These are phyloP conservation scores for Pararge aegeria DNA, from an alignment of 1,140 invertebrate species.

Conservation along the genomic window DNA sequence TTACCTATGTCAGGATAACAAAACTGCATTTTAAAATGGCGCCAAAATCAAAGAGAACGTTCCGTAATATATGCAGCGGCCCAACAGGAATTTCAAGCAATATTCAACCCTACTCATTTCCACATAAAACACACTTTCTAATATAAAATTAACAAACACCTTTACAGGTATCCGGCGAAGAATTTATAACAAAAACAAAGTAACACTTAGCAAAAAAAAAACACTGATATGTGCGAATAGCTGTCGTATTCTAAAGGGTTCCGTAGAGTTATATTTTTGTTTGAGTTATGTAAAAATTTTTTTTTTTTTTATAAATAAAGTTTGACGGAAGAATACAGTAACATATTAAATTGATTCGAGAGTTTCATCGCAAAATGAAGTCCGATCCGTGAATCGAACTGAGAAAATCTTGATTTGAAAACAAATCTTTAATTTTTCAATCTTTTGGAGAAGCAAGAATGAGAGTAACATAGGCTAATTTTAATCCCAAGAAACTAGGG, in stretches of 20 bases:
- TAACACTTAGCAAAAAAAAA: slow-evolving; percentile 45
- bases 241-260: neutral
- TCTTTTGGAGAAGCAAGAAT: no score
- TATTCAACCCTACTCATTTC: slow-evolving; percentile 36
- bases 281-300: no score
- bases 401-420: no score
- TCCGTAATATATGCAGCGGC: slow-evolving; percentile 12
- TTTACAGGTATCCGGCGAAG: slow-evolving; percentile 43
- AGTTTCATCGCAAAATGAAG: no score
- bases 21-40: slow-evolving; percentile 17
- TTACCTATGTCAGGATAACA: neutral
- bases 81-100: slow-evolving; percentile 28
- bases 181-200: slow-evolving; percentile 49
- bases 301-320: no score
- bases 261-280: neutral
- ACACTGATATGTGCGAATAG: slow-evolving; percentile 7
- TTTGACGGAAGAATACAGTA: no score
- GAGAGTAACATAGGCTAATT: no score
- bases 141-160: slow-evolving; percentile 28
- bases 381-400: no score
- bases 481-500: no score
- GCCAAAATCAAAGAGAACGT: slow-evolving; percentile 23
- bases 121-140: slow-evolving; percentile 18
- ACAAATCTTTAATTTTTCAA: no score
- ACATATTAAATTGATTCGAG: no score